Base-by-base conservation (phyloP, 2,113 vertebrate genomes). In the Zosterops borbonicus region DNA sequence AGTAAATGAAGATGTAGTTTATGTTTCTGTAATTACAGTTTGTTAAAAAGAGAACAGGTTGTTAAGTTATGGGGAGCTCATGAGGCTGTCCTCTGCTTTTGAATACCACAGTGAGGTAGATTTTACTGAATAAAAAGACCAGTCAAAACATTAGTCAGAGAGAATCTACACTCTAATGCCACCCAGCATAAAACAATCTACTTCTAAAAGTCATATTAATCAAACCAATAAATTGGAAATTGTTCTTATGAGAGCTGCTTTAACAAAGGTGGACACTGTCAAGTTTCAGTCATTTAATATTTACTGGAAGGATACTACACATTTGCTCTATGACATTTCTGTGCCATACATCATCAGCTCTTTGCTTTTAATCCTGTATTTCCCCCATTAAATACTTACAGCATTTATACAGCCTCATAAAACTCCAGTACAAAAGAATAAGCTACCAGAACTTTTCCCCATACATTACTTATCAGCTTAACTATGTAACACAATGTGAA, bases 381-480 rank as follows among this genome's bases (percentile, higher is more conserved):
- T 93, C 87, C 91, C 73, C 52, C 71, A 64, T 90, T 89, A 95
- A 91, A 93, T 92, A 70, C 88, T 93, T 88, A 73, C 5, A 83
- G 63, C 84, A 67, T 92, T 96, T 97, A 96, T 88, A 93, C 2
- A 93, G 82, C 59, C 94, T 94, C 42, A 1, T 95, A 96, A 95
- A 97, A 94, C 42, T 74, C 55, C 78, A 90, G 59, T 77, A 87
- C 56, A 95, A 94, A 95, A 70, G 94, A 92, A 87, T 27, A 86
- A 93, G 71, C 47, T 71, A 90, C 55, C 87, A 81, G 83, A 92
- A 78, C 68, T 92, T 88, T 75, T 64, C 94, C 90, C 94, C 71
- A 71, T 93, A 90, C 60, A 78, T 96, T 93, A 95, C 90, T 95
- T 96, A 85, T 35, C 64, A 81, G 91, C 84, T 95, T 92, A 93